Base-by-base conservation (phyloP, 2,797 vertebrate species). In the Dallia pectoralis region DNA sequence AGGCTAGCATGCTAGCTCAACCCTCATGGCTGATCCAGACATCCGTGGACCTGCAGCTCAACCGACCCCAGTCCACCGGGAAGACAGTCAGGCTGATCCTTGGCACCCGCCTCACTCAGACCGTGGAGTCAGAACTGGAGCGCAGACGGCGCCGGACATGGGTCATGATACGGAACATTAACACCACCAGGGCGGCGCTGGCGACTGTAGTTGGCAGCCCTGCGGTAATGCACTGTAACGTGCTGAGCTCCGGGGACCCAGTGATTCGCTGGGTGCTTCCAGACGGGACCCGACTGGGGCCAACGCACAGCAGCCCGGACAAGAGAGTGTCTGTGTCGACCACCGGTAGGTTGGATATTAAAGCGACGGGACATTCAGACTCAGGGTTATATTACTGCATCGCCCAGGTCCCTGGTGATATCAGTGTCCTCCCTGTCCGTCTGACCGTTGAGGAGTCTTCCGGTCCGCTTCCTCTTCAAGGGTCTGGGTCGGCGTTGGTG, bases 1-100 rank as follows among this genome's bases (percentile, higher is more conserved):
- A 90, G 84, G 95, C 92, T 4, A 89, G 89, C 4, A 71, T 97
- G 36, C 59, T 71, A 5, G 88, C 96, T 1, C 82, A 91, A 1
- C 96, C 96, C 0, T 75, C 78, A 0, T 98, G 97, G 97, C 81
- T 99, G 30, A 91, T 95, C 93, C 96, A 97, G 75, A 79, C 93
- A 1, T 79, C 86, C 63, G 56, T 95, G 30, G 89, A 90, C n/a
- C 89, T 99, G 18, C 95, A 94, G 33, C 89, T 98, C 40, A 93
- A 98, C 75, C 88, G 96, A 51, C 92, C 86, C 1, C 93, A 89
- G 62, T 97, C 96, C 8, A 94, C 94, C 0, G 94, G 93, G 29
- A 90, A 86, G 3, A 91, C 64, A 32, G 95, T 96, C 0, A 87
- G 91, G 14, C 77, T 99, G 0, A 89, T 90, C 62, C 91, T 96